phyloP scores from a whole-genome alignment of 2,888 invertebrate genomes.

The Ophion slaviceki region DNA sequence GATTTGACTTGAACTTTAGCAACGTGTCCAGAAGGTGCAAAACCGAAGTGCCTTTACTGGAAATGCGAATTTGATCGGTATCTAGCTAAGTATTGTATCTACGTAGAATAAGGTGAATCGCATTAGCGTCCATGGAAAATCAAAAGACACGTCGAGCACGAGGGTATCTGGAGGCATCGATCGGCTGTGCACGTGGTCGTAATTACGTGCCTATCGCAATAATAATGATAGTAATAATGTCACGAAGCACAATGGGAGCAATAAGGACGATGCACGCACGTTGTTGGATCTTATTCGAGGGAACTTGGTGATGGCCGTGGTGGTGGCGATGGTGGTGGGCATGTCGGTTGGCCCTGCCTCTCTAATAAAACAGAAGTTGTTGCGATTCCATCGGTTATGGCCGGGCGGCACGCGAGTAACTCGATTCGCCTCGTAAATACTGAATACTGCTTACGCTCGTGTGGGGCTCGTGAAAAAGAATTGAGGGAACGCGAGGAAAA shows the following conservation, averaged over 20 bases:
- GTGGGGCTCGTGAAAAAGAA: constrained; percentile 46
- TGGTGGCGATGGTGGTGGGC: constrained; percentile 68
- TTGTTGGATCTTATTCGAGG: constrained; percentile 27
- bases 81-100: neutral
- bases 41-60: neutral
- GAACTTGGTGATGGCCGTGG: constrained; percentile 21
- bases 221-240: constrained; percentile 80
- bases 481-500: constrained; percentile 41
- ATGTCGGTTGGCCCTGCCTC: constrained; percentile 73
- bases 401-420: constrained; percentile 76
- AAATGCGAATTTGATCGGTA: neutral
- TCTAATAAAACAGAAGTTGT: constrained; percentile 79
- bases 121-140: constrained; percentile 9
- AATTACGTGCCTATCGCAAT: constrained; percentile 69
- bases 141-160: constrained; percentile 34
- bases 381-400: constrained; percentile 77
- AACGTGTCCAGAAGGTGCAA: too few relatives aligned
- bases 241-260: constrained; percentile 76
- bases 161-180: constrained; percentile 56
- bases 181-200: constrained; percentile 59
- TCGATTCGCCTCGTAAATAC: constrained; percentile 76
- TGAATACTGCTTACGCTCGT: constrained; percentile 58
- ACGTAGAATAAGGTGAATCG: neutral
- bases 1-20: too few relatives aligned
- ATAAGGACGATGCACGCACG: constrained; percentile 70